Evolutionary conservation across 2,113 vertebrate species (phyloP).

Genomic region (Vicugna pacos): DNA sequence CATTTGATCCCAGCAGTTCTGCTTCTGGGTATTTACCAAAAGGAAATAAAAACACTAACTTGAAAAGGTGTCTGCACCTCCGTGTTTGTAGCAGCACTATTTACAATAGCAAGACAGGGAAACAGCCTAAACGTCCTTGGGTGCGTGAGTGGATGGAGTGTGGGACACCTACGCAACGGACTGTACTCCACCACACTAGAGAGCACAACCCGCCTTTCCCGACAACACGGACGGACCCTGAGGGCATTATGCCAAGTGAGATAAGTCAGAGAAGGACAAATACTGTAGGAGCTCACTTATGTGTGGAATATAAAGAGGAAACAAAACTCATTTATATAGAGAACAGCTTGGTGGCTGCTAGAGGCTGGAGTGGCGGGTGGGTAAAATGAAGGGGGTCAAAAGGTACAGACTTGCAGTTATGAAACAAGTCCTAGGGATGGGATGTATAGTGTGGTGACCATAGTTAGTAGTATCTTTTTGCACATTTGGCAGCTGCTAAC

Average conservation of each 20-base stretch:
- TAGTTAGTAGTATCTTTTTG: neutral
- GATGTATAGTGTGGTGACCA: neutral
- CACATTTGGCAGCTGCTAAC: neutral
- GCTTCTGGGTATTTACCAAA: neutral
- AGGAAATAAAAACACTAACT: neutral
- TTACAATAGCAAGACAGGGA: neutral
- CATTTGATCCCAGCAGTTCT: neutral
- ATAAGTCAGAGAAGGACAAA: neutral
- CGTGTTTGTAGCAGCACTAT: neutral
- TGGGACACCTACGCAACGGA: neutral
- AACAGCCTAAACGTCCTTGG: neutral
- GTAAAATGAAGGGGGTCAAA: neutral
- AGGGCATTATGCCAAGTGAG: neutral
- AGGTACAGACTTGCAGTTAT: neutral
- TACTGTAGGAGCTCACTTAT: neutral
- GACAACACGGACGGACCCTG: neutral
- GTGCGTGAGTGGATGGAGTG: neutral
- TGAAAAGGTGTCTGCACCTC: neutral
- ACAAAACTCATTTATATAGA: neutral
- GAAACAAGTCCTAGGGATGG: accelerated
- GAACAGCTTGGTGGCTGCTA: neutral
- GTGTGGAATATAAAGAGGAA: too few relatives aligned
- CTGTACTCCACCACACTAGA: neutral
- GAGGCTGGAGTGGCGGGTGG: neutral
- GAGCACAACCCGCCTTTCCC: neutral